Conservation (phyloP, 2,113 vertebrate genomes). For the Cricetomys ansorgei region DNA sequence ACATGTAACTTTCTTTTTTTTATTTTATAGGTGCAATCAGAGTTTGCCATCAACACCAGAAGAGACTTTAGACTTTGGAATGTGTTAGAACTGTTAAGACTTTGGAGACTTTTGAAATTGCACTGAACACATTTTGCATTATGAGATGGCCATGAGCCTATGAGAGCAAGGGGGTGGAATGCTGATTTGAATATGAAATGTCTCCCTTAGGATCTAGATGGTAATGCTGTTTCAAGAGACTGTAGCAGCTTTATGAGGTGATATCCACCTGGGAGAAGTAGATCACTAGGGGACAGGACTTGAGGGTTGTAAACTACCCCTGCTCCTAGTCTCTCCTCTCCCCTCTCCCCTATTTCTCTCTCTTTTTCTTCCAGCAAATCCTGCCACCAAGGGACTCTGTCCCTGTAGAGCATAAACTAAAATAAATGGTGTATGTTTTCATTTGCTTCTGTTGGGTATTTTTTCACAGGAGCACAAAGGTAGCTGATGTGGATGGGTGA, state of each 20-base stretch:
- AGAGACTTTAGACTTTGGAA: background rate
- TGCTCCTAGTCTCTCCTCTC: background rate
- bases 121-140: background rate
- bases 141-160: background rate
- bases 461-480: background rate
- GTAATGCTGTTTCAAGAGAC: background rate
- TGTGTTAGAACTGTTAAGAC: background rate
- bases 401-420: background rate
- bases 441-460: background rate
- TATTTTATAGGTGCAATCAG: background rate
- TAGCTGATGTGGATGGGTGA: too few relatives aligned
- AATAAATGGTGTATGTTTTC: background rate
- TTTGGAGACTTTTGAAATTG: background rate
- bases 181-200: background rate
- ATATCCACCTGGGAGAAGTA: background rate
- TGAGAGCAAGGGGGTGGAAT: background rate
- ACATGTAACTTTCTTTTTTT: background rate
- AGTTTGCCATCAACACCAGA: background rate
- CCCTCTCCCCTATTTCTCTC: background rate
- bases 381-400: background rate
- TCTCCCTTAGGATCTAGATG: background rate
- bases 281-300: background rate
- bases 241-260: background rate
- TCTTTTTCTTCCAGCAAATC: background rate
- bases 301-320: background rate